These are phyloP conservation scores for Uria aalge DNA, from an alignment of 2,113 vertebrate genomes.

Conservation along the genomic window DNA sequence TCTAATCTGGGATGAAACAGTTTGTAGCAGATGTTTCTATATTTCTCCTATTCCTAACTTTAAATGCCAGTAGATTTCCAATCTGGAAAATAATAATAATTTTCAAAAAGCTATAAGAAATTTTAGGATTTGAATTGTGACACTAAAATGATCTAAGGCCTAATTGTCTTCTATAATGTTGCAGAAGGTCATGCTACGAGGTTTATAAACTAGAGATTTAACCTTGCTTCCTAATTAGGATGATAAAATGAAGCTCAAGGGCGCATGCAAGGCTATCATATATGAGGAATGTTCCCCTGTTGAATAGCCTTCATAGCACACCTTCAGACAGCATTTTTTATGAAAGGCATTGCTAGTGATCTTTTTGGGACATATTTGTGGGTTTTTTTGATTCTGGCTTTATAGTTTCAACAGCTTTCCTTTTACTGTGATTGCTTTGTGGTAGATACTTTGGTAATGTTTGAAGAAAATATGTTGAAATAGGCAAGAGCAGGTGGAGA, in stretches of 20 bases:
- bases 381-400: neutral
- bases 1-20: slow-evolving; percentile 31
- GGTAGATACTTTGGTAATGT: neutral
- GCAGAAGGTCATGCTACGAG: neutral
- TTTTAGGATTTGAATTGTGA: neutral
- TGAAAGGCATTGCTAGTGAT: neutral
- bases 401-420: neutral
- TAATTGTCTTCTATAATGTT: neutral
- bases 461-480: neutral
- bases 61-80: neutral
- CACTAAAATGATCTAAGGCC: neutral
- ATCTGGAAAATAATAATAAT: neutral
- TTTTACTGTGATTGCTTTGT: neutral
- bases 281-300: neutral
- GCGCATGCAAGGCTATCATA: neutral
- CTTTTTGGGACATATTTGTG: neutral
- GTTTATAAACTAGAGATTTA: neutral
- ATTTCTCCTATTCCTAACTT: neutral
- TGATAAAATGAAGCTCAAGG: neutral
- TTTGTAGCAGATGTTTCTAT: slow-evolving; percentile 49
- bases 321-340: neutral
- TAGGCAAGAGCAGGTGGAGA: neutral
- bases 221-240: neutral
- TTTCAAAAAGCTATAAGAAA: neutral
- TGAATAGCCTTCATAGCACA: neutral